Evolutionary conservation across 2,888 invertebrate genomes (phyloP).

Genomic region (Drosophila picticornis): DNA sequence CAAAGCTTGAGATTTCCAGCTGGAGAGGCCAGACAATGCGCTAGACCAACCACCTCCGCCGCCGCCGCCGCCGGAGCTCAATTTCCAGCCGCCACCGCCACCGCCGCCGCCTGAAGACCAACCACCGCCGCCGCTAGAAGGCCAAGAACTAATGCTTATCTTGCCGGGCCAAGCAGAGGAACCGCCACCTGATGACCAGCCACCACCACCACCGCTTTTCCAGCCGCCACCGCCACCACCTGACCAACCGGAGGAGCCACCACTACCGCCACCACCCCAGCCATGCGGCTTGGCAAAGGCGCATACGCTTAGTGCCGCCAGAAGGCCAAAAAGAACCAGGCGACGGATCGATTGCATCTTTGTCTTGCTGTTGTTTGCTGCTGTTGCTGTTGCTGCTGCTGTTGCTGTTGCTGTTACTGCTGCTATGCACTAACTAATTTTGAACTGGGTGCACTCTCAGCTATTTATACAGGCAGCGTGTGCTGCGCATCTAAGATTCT

Average conservation of each 20-base stretch:
- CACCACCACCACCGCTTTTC: conserved; percentile 28
- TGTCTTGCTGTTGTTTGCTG: conserved; percentile 15
- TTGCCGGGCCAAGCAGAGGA: conserved; percentile 49
- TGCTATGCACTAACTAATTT: conserved; percentile 75
- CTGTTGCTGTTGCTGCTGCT: conserved; percentile 10
- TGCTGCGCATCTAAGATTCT: conserved; percentile 67
- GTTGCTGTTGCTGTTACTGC: conserved; percentile 36
- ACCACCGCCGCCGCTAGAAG: conserved; percentile 39
- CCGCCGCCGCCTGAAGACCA: conserved; percentile 27
- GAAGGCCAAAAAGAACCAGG: conserved; percentile 46
- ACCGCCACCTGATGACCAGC: conserved; percentile 57
- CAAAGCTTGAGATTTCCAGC: conserved; percentile 41
- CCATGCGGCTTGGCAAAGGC: conserved; percentile 66
- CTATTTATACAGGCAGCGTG: conserved; percentile 66
- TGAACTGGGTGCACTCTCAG: conserved; percentile 65
- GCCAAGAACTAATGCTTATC: conserved; percentile 47
- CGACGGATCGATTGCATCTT: conserved; percentile 63
- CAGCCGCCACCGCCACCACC: conserved; percentile 53
- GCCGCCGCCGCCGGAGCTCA: conserved; percentile 41
- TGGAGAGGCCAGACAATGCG: conserved; percentile 33
- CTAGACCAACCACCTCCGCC: conserved; percentile 44
- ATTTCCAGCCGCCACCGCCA: conserved; percentile 54
- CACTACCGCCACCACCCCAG: conserved; percentile 58
- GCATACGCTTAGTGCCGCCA: conserved; percentile 51
- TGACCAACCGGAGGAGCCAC: conserved; percentile 51